Evolutionary conservation across 2,113 vertebrate genomes (phyloP), one percentile per base, ranked within the genome.

Genomic region (Pungitius pungitius): DNA sequence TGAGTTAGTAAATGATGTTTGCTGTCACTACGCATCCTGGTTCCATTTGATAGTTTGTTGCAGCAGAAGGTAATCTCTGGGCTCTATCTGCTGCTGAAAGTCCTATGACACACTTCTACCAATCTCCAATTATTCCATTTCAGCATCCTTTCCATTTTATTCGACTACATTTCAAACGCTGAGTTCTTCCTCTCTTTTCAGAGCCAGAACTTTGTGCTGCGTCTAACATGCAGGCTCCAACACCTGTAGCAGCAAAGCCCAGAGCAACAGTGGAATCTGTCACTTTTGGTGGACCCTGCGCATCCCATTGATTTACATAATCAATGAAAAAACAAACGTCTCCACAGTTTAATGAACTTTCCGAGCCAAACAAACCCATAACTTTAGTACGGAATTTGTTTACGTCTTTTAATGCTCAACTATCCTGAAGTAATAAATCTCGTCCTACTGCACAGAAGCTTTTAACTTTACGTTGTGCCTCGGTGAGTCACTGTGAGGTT

Each of bases 381-480:
- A 52, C 70, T 83, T 72, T 42, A 68, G 65, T n/a, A n/a, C n/a
- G n/a, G n/a, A n/a, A n/a, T n/a, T 82, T 68, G 64, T 69, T 30
- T 30, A 3, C 26, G 84, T 77, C 40, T 73, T 20, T 81, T 59
- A 22, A 20, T 43, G 42, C 42, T 57, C 17, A 22, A 17, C 15
- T 27, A 39, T 27, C 22, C 14, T 8, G 17, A 8, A 5, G 30
- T 30, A 30, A 18, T 52, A 17, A 6, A 58, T 67, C 45, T 51
- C n/a, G n/a, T n/a, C n/a, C n/a, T 70, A 52, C 65, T 77, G 54
- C 79, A 15, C 17, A 52, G 49, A 45, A 24, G 30, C 66, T 56
- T 74, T 64, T n/a, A 26, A 2, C 33, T 60, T 60, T 67, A 6
- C 27, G 64, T 51, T 10, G 6, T n/a, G 17, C 30, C 45, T 62